Conservation (phyloP, 2,888 invertebrate genomes). For the Lissonota sp. region DNA sequence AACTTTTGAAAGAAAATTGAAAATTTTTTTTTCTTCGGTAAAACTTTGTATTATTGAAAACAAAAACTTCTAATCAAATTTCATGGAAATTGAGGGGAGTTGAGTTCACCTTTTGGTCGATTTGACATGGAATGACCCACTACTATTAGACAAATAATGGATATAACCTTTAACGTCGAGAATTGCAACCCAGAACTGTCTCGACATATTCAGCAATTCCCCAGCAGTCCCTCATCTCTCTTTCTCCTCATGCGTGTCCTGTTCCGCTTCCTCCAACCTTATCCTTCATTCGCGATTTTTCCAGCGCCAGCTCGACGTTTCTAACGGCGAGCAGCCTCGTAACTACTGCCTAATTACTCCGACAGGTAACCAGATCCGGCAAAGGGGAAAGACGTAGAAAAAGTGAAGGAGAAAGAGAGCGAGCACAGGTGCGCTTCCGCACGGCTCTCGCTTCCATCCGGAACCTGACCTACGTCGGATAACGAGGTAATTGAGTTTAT, state of each 20-base stretch:
- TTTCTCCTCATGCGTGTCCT: background rate
- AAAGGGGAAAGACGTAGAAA: slow-evolving; percentile 20
- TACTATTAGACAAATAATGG: no score
- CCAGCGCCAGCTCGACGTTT: slow-evolving; percentile 40
- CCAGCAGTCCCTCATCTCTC: background rate
- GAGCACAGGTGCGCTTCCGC: slow-evolving; percentile 69
- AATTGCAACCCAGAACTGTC: slow-evolving; percentile 11
- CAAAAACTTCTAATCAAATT: no score
- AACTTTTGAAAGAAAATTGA: no score
- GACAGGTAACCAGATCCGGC: slow-evolving; percentile 72
- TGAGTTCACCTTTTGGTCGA: no score
- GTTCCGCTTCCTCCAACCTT: slow-evolving; percentile 8
- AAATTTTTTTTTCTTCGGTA: no score
- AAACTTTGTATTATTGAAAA: no score
- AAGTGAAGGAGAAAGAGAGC: slow-evolving; percentile 31
- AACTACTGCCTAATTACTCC: slow-evolving; percentile 76
- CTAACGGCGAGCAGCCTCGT: slow-evolving; percentile 62
- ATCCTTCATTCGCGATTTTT: slow-evolving; percentile 30
- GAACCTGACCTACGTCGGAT: slow-evolving; percentile 73
- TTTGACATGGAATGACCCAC: no score
- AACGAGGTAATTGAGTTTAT: slow-evolving; percentile 76
- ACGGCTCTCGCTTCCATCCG: slow-evolving; percentile 61
- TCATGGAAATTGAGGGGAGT: no score
- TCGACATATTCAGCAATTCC: slow-evolving; percentile 9
- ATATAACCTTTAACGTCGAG: no score